Evolutionary conservation across 2,797 vertebrate genomes (phyloP), one percentile per base, ranked within the genome.

Genomic region (Crenuchus spilurus): DNA sequence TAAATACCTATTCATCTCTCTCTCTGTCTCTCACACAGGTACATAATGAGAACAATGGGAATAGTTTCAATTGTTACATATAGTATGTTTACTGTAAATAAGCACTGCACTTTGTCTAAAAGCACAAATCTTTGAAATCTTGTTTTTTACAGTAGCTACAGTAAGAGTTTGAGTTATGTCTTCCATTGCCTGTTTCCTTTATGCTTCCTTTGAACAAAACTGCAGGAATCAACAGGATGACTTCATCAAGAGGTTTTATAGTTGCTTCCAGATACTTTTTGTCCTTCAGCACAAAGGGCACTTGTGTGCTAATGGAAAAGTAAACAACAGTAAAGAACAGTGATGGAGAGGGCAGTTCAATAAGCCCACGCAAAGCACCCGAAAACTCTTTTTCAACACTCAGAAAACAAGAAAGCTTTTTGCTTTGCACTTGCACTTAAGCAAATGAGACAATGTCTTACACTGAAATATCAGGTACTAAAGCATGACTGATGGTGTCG

Each of bases 181-280:
- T 28, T 42, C 9, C 1, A 51, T 37, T 39, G 35, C 37, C 24
- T 14, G 3, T 46, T 64, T 64, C 37, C 37, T 54, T 62, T 57
- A 64, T 9, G 37, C 44, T 55, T 26, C 33, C 31, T 57, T 60
- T 75, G 82, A 82, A 85, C 69, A 80, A 79, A 86, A 83, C 69
- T n/a, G 74, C 31, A 30, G 39, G 33, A 41, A 37, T 62, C 37
- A 58, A 68, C 62, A 42, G 76, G 70, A 83, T 84, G 65, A 80
- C 74, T 80, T 83, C 72, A 78, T 54, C 80, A 73, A 73, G 74
- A 78, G 82, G 74, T 86, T 52, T 72, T 76, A 69, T 2, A 1
- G 74, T 79, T 60, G 22, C 30, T 41, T 64, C 42, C 54, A 60
- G 55, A 62, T 67, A 65, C 6, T 28, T 33, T 70, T 52, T 49